A percentile compares a stretch with the other conserved stretches of the same genome.
Evolutionary conservation across 2,888 invertebrate species (phyloP).

Genomic region (Galerucella nymphaeae): DNA sequence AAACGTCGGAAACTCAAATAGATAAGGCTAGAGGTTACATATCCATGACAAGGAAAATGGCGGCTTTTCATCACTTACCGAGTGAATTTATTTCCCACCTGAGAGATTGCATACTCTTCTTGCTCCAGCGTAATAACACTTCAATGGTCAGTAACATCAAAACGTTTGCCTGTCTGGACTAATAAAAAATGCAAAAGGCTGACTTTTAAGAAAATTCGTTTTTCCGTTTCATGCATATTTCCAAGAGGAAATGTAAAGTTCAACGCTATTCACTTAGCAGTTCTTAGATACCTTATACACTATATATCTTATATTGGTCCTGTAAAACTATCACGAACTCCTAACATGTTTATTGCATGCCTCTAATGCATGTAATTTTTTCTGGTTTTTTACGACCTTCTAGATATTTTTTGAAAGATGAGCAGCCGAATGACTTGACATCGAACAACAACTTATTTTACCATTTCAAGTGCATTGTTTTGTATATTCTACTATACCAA

Average conservation of each 20-base stretch:
- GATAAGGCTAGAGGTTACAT: conserved; percentile 24
- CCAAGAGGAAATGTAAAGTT: conserved; percentile 3
- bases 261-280: conserved; percentile 3
- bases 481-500: no score
- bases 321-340: background rate
- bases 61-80: conserved; percentile 33
- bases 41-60: conserved; percentile 22
- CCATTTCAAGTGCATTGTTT: background rate
- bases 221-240: conserved; percentile 5
- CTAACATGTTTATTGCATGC: no score
- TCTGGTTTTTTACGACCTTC: no score
- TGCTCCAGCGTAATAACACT: conserved; percentile 30
- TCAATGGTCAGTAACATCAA: conserved; percentile 36
- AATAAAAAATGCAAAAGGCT: conserved; percentile 30
- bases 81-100: conserved; percentile 28
- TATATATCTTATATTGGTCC: background rate
- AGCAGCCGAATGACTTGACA: no score
- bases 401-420: no score
- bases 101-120: conserved; percentile 33
- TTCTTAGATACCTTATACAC: background rate
- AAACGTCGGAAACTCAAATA: conserved; percentile 21
- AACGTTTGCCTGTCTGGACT: conserved; percentile 32
- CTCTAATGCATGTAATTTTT: no score
- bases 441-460: no score
- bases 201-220: conserved; percentile 34